phyloP scores from a whole-genome alignment of 2,113 vertebrate genomes.

The Pygoscelis adeliae region DNA sequence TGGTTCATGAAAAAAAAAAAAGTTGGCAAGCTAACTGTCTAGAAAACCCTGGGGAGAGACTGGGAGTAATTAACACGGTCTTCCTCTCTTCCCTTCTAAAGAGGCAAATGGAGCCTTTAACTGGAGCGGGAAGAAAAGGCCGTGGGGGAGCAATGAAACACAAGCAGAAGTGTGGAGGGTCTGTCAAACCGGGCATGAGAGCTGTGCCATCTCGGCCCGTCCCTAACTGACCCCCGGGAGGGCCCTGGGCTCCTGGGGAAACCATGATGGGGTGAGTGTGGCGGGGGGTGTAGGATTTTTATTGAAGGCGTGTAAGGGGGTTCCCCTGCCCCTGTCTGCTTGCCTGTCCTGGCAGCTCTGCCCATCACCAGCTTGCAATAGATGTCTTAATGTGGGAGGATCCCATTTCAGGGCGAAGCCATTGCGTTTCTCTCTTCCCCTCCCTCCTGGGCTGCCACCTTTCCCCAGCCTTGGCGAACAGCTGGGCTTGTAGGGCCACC shows the following conservation, averaged over 20 bases:
- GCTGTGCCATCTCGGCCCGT: not conserved
- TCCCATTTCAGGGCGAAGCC: not conserved
- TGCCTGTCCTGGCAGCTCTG: not conserved
- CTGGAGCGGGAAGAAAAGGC: not conserved
- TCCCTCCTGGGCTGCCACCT: not conserved
- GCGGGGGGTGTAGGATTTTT: not conserved
- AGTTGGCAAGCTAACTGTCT: not conserved
- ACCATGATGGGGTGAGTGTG: fast-evolving
- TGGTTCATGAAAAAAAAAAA: not conserved
- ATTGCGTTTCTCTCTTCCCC: not conserved
- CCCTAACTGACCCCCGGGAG: too few relatives aligned
- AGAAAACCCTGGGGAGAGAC: not conserved
- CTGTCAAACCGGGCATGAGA: fast-evolving
- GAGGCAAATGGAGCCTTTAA: not conserved
- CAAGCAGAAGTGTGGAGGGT: not conserved
- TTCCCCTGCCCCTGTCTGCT: not conserved
- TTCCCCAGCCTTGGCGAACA: not conserved
- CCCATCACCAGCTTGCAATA: fast-evolving
- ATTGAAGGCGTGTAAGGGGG: fast-evolving
- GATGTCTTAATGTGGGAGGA: not conserved
- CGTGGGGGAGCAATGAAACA: fast-evolving
- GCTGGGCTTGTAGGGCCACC: not conserved
- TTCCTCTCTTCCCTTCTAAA: not conserved
- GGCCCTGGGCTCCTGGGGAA: not conserved
- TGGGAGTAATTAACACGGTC: not conserved